Base-by-base conservation (phyloP, 1,140 invertebrate species). In the Cherax destructor region DNA sequence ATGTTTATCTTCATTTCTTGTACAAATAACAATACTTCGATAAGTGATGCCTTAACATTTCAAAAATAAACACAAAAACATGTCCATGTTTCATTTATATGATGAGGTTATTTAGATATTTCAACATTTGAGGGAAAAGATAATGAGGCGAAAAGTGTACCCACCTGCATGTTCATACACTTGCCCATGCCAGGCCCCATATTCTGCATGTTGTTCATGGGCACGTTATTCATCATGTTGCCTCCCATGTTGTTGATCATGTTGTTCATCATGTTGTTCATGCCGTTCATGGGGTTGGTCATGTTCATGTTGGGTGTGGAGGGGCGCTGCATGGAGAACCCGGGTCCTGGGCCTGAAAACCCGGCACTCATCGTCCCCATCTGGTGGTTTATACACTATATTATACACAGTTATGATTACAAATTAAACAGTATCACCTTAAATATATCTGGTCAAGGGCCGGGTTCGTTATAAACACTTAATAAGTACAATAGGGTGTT, bases 191-290 rank as follows among this genome's bases (percentile, higher is more conserved):
- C 88, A 18, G 93, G 92, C n/a, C 92, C 92, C 92, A 93, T 92
- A 52, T 56, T 90, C 61, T 92, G 87, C 93, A 93, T 93, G 65
- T 85, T 91, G 69, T 88, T 91, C 90, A 92, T 92, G 30, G 88
- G 90, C 86, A 93, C 90, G 81, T 79, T 93, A 78, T 89, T 91
- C 92, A 92, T 92, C 84, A 92, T 90, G 69, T 80, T 84, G 24
- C 92, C 91, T 7, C 92, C 93, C 93, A 93, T 93, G 85, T 88
- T 93, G 77, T 91, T 93, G 89, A 93, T 93, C 92, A 92, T 92
- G 47, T 92, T 92, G 87, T 92, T 93, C 92, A 92, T 92, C 93
- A 93, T 93, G 81, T 92, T 93, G 50, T 92, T 93, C 93, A 93
- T 93, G 69, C 93, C 93, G 72, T 93, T 93, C 93, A 93, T 93